Evolutionary conservation across 1,140 invertebrate species (phyloP).

Genomic region (Asbolus verrucosus): DNA sequence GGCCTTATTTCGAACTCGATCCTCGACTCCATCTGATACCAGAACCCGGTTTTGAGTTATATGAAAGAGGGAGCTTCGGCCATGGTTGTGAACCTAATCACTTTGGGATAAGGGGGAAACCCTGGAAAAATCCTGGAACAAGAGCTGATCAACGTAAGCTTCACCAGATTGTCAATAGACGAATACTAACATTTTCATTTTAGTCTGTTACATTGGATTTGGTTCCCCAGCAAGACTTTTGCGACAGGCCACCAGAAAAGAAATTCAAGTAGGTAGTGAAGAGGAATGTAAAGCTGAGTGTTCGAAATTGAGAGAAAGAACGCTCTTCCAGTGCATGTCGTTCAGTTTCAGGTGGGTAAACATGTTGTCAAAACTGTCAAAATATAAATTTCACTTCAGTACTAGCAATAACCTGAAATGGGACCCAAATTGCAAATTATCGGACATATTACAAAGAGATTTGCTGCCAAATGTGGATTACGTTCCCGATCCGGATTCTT

Average conservation of each 20-base stretch:
- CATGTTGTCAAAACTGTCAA: conserved; percentile 37
- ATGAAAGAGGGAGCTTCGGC: conserved; percentile 81
- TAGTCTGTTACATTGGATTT: conserved; percentile 81
- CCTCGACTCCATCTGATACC: conserved; percentile 69
- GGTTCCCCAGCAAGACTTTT: conserved; percentile 76
- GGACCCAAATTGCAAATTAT: conserved; percentile 73
- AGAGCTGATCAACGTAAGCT: conserved; percentile 59
- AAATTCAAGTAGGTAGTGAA: conserved; percentile 72
- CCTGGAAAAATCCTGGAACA: conserved; percentile 42
- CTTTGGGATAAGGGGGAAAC: conserved; percentile 56
- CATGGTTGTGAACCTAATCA: conserved; percentile 79
- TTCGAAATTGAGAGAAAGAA: conserved; percentile 69
- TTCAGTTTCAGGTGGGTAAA: conserved; percentile 80
- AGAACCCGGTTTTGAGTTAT: conserved; percentile 77
- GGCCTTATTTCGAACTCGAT: conserved; percentile 74
- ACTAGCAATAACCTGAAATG: conserved; percentile 57
- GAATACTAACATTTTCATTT: conserved; percentile 51
- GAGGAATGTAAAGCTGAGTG: conserved; percentile 78
- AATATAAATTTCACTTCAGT: background rate
- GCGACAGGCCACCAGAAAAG: conserved; percentile 73
- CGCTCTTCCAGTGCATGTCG: conserved; percentile 76
- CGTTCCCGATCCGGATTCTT: conserved; percentile 70
- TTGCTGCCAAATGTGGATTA: conserved; percentile 76
- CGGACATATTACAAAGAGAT: conserved; percentile 77
- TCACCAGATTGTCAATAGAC: background rate